A percentile compares a stretch with the other conserved stretches of the same genome.
These are phyloP conservation scores for Hoplostethus mediterraneus DNA, from an alignment of 2,797 vertebrate genomes.

Conservation along the genomic window DNA sequence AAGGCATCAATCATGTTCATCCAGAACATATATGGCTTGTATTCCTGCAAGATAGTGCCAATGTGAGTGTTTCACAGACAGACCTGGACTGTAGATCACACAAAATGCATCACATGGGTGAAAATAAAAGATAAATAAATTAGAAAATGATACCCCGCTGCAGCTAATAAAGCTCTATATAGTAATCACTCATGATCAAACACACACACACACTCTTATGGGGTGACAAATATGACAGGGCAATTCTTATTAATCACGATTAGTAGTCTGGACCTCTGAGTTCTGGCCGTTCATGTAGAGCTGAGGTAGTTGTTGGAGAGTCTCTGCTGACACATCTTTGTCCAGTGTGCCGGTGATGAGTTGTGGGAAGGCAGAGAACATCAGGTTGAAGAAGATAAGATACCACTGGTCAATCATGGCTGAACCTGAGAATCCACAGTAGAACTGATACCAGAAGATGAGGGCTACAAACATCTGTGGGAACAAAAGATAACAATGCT, in stretches of 20 bases:
- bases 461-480: slow-evolving; percentile 97
- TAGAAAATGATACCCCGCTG: no score
- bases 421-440: slow-evolving; percentile 97
- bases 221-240: slow-evolving; percentile 25
- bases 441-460: slow-evolving; percentile 99
- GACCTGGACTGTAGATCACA: neutral
- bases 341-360: slow-evolving; percentile 96
- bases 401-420: slow-evolving; percentile 99
- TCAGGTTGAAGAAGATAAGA: slow-evolving; percentile 98
- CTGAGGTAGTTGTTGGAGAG: slow-evolving; percentile 90
- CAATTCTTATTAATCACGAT: slow-evolving; percentile 20
- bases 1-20: slow-evolving; percentile 98
- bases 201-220: neutral
- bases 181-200: no score
- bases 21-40: slow-evolving; percentile 97
- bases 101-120: no score
- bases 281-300: slow-evolving; percentile 95
- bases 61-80: neutral
- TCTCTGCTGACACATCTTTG: slow-evolving; percentile 91
- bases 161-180: no score
- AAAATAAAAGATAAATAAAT: no score
- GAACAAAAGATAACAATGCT: neutral
- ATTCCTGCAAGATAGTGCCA: slow-evolving; percentile 86
- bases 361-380: slow-evolving; percentile 98
- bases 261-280: slow-evolving; percentile 87